phyloP scores from a whole-genome alignment of 2,113 vertebrate species.

The Corvus moneduloides region DNA sequence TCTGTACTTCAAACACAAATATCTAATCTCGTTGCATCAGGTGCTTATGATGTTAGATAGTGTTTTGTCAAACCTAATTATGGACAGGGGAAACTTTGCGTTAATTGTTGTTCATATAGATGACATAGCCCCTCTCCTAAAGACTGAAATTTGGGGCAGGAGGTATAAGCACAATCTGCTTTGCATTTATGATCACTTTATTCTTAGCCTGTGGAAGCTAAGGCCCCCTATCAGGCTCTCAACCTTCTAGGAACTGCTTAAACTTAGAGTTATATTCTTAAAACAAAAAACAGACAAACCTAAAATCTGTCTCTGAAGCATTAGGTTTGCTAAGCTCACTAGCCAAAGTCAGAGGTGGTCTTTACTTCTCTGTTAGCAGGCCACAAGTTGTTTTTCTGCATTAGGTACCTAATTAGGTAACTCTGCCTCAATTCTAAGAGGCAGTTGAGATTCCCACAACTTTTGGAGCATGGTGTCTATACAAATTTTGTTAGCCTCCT shows the following conservation, averaged over 20 bases:
- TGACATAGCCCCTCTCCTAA: neutral
- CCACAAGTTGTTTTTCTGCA: neutral
- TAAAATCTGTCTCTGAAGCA: neutral
- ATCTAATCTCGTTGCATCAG: neutral
- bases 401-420: neutral
- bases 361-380: neutral
- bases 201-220: neutral
- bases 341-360: neutral
- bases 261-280: neutral
- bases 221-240: neutral
- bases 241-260: neutral
- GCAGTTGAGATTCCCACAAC: neutral
- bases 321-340: neutral
- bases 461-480: neutral
- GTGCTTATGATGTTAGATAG: neutral
- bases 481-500: neutral
- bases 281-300: neutral
- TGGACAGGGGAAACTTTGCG: neutral
- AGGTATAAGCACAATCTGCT: neutral
- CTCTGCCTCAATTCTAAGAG: neutral
- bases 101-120: fast-evolving
- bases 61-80: neutral
- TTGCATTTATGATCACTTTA: neutral
- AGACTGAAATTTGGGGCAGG: neutral
- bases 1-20: neutral